Evolutionary conservation across 2,113 vertebrate genomes (phyloP), one percentile per base, ranked within the genome.

Genomic region (Oophaga pumilio): DNA sequence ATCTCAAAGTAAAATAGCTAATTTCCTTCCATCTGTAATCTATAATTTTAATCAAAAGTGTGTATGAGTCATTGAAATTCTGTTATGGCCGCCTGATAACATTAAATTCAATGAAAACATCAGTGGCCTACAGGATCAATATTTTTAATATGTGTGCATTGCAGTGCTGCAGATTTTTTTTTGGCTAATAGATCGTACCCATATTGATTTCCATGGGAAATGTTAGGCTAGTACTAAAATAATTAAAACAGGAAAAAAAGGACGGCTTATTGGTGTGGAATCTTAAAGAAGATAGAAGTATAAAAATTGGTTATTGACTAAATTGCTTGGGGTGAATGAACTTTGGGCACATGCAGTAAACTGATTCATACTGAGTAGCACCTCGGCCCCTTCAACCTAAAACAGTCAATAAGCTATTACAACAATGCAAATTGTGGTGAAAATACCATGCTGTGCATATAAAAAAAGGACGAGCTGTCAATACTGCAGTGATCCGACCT

Each of bases 231-330:
- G 97, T 97, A 96, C 94, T 94, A 93, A 95, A 97, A 96, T 96
- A 95, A 96, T 95, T 94, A 92, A 91, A 92, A 92, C 90, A 89
- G 93, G 50, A 90, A 91, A 91, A 94, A 91, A 89, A 50, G 66
- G 89, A 90, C 87, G 88, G 92, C 93, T 94, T 95, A 95, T 96
- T 95, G 93, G 94, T 93, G 94, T 94, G 94, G 93, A 96, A 95
- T 97, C 96, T 94, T 94, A 92, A 96, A 95, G 93, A 94, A 95
- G 94, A 96, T 94, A 96, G 93, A 94, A 93, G 92, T 95, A 96
- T 96, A 95, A 96, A 97, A 97, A 99, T 98, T 97, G 96, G 95
- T 95, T 98, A 98, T 98, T 97, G 97, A 99, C 93, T 94, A 94
- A 93, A 96, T 94, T 93, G 94, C 93, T 95, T 94, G 92, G 94